Percentiles rank a stretch among this genome's conserved stretches.
phyloP scores from a whole-genome alignment of 2,888 invertebrate genomes.

The Caenorhabditis afra region DNA sequence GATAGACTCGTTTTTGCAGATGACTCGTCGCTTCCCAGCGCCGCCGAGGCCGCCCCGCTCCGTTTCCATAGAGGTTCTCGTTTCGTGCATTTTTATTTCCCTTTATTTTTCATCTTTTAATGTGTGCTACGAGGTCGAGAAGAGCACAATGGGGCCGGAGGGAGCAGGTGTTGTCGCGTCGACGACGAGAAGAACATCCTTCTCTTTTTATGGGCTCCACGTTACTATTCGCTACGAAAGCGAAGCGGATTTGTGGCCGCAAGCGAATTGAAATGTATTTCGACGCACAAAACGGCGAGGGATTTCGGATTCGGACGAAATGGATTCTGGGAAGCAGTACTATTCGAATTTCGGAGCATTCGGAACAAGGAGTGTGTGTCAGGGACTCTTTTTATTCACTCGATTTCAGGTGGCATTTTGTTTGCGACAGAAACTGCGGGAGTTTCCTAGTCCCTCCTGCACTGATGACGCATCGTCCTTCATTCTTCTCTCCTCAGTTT shows the following conservation, averaged over 20 bases:
- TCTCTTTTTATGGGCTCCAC: slow-evolving; percentile 22
- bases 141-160: slow-evolving; percentile 8
- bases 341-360: too few species aligned
- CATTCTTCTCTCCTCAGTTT: not conserved
- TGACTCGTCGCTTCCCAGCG: not conserved
- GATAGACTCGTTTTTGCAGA: slow-evolving; percentile 10
- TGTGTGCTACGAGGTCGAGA: slow-evolving; percentile 1
- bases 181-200: slow-evolving; percentile 11
- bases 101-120: slow-evolving; percentile 27
- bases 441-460: too few species aligned
- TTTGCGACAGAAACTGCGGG: too few species aligned
- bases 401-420: too few species aligned
- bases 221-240: slow-evolving; percentile 28
- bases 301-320: not conserved
- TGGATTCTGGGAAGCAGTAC: too few species aligned
- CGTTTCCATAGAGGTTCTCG: slow-evolving; percentile 40
- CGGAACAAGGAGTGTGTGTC: not conserved
- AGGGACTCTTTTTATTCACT: too few species aligned
- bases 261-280: slow-evolving; percentile 1
- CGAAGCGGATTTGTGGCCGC: slow-evolving; percentile 3
- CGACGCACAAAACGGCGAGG: not conserved
- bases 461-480: too few species aligned
- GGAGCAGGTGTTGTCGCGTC: slow-evolving; percentile 10
- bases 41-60: slow-evolving; percentile 2
- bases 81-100: slow-evolving; percentile 19